Base-by-base conservation (phyloP, 2,888 invertebrate species). In the Cosmia trapezina region DNA sequence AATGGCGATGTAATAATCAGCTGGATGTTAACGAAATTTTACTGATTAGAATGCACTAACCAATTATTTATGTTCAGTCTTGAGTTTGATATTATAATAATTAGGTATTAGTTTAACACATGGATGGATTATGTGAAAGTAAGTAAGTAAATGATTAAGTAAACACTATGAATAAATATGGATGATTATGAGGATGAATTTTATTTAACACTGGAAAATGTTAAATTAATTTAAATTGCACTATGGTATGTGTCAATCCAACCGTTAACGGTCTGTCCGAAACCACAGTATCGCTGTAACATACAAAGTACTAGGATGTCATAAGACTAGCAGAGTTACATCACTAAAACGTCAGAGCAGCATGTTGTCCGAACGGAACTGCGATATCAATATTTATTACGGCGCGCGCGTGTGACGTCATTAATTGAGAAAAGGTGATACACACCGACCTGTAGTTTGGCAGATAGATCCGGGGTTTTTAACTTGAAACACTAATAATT, bases 341-440 rank as follows among this genome's bases (percentile, higher is more conserved):
- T 75, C 75, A 75, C 72, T 76, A 86, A 76, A 81, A 76, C 65
- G 57, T 78, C 77, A 73, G 57, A 51, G 69, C 62, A 62, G 61
- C 69, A 54, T 83, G 81, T 81, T 84, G 87, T 82, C 83, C 81
- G 69, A 82, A 81, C 81, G 84, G 83, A 78, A 83, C 80, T 76
- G 79, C 83, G 87, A 81, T 88, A 89, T 89, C 90, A 89, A 90
- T 90, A 90, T 90, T 90, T 89, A 90, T 88, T 80, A 81, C 83
- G 83, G 81, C 56, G 83, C 80, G 83, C 83, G 79, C 83, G 80
- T 85, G 87, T 87, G 87, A 87, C 86, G 88, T 87, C 89, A 89
- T 89, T 89, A 89, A 89, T 87, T 88, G 85, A 70, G 83, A 64
- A 76, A 68, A 49, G 33, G 53, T 28, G 19, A 57, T 68, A 87